phyloP scores from a whole-genome alignment of 2,797 vertebrate genomes.

The Echeneis naucrates region DNA sequence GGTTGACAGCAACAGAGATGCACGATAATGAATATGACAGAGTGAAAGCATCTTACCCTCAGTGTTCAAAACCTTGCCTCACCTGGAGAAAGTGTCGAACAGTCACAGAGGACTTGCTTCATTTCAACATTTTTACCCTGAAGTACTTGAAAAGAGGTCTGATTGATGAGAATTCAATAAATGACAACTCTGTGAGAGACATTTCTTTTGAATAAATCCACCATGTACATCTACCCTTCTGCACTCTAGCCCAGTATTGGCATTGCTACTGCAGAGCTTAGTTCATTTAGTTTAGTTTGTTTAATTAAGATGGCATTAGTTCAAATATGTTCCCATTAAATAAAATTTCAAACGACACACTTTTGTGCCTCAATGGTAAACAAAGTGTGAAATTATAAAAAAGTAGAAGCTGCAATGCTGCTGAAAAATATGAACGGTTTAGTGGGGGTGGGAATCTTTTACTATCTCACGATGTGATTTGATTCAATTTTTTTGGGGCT shows the following conservation, averaged over 20 bases:
- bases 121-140: constrained; percentile 11
- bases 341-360: not conserved
- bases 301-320: not conserved
- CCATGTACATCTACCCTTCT: not conserved
- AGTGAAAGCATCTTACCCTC: not conserved
- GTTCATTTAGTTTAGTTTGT: not conserved
- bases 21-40: not conserved
- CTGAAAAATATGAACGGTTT: constrained; percentile 7
- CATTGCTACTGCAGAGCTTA: constrained; percentile 7
- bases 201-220: constrained; percentile 16
- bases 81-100: constrained; percentile 8
- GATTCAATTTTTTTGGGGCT: too few relatives aligned
- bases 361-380: not conserved
- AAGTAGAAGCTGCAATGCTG: not conserved
- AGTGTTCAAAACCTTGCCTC: not conserved
- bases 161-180: constrained; percentile 39
- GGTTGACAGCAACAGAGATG: not conserved
- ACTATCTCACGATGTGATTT: too few relatives aligned
- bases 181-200: not conserved
- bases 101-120: constrained; percentile 27
- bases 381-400: not conserved
- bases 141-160: constrained; percentile 10
- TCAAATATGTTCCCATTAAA: constrained; percentile 3
- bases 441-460: too few relatives aligned
- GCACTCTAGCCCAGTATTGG: not conserved